Conservation (phyloP, 2,797 vertebrate species). For the Kryptopterus vitreolus region DNA sequence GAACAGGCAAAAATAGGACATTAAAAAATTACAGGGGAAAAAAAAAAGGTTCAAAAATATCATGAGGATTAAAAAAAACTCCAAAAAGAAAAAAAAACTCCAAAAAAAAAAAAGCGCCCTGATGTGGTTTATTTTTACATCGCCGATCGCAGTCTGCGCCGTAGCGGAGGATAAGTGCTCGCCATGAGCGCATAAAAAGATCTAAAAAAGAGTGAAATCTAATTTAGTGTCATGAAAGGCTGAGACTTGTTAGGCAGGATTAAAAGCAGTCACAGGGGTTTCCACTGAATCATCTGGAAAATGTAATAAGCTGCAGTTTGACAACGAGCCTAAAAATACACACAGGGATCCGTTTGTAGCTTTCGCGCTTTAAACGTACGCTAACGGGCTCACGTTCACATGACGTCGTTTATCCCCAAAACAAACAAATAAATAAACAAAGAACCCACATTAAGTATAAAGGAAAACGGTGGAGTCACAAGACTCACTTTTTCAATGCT, state of each 20-base stretch:
- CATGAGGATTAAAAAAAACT: not conserved
- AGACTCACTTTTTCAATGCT: too few species aligned
- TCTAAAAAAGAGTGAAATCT: conserved; percentile 37
- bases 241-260: conserved; percentile 32
- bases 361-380: not conserved
- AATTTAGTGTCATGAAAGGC: conserved; percentile 37
- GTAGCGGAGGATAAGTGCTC: conserved; percentile 27
- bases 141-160: conserved; percentile 11
- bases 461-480: too few species aligned
- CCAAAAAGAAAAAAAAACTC: too few species aligned
- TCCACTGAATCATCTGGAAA: conserved; percentile 60
- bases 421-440: too few species aligned
- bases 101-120: not conserved
- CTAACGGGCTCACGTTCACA: not conserved
- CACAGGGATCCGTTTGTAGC: conserved; percentile 33
- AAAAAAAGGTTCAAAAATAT: conserved; percentile 13
- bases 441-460: too few species aligned
- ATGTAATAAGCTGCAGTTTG: conserved; percentile 55
- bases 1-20: conserved; percentile 23
- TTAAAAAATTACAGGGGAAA: not conserved
- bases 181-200: conserved; percentile 33
- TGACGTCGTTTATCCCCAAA: not conserved
- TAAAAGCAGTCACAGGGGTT: conserved; percentile 42
- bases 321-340: conserved; percentile 65
- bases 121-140: conserved; percentile 42